Conservation (phyloP, 2,113 vertebrate genomes). For the Artemisiospiza belli region DNA sequence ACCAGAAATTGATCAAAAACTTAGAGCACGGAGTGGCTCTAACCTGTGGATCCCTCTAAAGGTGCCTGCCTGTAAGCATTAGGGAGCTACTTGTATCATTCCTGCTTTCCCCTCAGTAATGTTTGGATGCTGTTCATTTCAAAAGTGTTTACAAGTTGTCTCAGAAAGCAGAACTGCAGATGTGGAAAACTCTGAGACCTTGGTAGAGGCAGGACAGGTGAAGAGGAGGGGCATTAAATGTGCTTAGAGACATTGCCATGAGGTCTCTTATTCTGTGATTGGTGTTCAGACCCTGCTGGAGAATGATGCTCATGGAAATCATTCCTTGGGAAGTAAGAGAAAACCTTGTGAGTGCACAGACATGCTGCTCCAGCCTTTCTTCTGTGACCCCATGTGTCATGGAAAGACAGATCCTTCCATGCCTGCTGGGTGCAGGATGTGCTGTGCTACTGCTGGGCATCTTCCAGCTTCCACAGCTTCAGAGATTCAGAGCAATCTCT, state of each 20-base stretch:
- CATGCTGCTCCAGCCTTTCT: neutral
- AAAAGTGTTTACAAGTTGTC: neutral
- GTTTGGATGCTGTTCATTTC: neutral
- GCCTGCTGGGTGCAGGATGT: neutral
- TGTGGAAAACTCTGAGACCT: neutral
- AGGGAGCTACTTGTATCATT: neutral
- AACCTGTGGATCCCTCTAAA: neutral
- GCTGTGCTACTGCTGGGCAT: neutral
- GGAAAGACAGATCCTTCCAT: neutral
- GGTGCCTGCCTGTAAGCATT: neutral
- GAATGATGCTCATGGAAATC: neutral
- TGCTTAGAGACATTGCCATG: neutral
- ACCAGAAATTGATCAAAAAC: neutral
- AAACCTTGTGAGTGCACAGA: neutral
- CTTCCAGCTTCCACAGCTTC: neutral
- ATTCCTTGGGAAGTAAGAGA: neutral
- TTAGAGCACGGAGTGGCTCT: neutral
- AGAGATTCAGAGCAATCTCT: neutral
- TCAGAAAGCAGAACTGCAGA: neutral
- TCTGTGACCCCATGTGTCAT: neutral
- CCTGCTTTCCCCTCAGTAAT: neutral
- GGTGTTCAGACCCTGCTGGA: neutral
- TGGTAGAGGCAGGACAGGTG: neutral
- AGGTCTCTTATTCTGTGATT: neutral
- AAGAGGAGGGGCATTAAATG: neutral